Evolutionary conservation across 1,140 invertebrate genomes (phyloP).

Genomic region (Tetranychus cinnabarinus): DNA sequence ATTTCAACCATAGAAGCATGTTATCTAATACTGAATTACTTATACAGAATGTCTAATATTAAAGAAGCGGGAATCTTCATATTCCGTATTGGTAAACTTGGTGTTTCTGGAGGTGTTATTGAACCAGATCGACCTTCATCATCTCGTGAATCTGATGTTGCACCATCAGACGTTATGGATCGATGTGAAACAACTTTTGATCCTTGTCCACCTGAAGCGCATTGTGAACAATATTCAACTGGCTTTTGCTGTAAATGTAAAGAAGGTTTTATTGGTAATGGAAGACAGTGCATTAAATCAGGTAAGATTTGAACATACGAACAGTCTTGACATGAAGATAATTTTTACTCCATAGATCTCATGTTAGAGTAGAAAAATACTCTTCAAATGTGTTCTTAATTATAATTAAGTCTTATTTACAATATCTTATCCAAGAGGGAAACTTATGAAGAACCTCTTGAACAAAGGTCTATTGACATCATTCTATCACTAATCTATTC

Average conservation of each 20-base stretch:
- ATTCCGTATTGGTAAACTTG: slow-evolving; percentile 45
- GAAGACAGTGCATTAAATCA: slow-evolving; percentile 49
- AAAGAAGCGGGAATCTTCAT: slow-evolving; percentile 57
- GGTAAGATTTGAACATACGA: slow-evolving; percentile 17
- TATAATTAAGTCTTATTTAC: too few relatives aligned
- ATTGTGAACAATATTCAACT: slow-evolving; percentile 48
- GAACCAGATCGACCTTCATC: slow-evolving; percentile 27
- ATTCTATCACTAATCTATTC: slow-evolving; percentile 11
- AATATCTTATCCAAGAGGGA: slow-evolving; percentile 25
- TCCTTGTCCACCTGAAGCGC: slow-evolving; percentile 24
- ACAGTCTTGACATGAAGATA: too few relatives aligned
- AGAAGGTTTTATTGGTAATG: slow-evolving; percentile 63
- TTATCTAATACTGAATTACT: too few relatives aligned
- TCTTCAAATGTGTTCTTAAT: too few relatives aligned
- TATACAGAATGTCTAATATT: slow-evolving; percentile 52
- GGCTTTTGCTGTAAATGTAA: slow-evolving; percentile 74
- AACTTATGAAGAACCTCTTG: slow-evolving; percentile 5
- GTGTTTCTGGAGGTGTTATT: slow-evolving; percentile 32
- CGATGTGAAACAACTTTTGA: slow-evolving; percentile 9
- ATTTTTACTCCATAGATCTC: too few relatives aligned
- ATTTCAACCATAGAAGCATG: too few relatives aligned
- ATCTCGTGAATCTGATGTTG: not conserved
- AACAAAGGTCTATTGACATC: not conserved
- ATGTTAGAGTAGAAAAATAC: too few relatives aligned
- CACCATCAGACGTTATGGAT: too few relatives aligned